phyloP scores from a whole-genome alignment of 1,140 invertebrate genomes.

The Lutraria rhynchaena region DNA sequence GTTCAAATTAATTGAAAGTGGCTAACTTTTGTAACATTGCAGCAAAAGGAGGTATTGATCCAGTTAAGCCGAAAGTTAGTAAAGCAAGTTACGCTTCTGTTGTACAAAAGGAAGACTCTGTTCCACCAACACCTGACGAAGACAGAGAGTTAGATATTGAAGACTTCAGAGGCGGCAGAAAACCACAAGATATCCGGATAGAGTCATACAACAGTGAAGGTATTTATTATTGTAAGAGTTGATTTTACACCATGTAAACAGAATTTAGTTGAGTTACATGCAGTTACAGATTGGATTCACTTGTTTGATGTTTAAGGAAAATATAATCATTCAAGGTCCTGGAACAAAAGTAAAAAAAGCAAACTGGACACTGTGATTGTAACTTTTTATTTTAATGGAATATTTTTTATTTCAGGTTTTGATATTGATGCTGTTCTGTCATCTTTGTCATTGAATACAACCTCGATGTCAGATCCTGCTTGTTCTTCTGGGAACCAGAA shows the following conservation, averaged over 20 bases:
- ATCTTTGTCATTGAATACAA: background rate
- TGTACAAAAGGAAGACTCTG: slow-evolving; percentile 6
- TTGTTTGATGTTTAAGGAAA: background rate
- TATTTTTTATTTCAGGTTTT: slow-evolving; percentile 15
- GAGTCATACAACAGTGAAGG: slow-evolving; percentile 42
- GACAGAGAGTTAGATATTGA: background rate
- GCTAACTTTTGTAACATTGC: background rate
- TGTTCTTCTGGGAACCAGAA: background rate
- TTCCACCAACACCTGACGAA: slow-evolving; percentile 9
- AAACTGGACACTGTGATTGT: background rate
- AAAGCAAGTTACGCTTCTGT: slow-evolving; percentile 46
- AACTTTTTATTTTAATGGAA: background rate
- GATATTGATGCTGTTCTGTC: background rate
- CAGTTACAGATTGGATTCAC: background rate
- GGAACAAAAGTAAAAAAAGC: background rate
- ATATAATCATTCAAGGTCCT: background rate
- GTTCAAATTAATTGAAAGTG: background rate
- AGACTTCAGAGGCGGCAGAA: slow-evolving; percentile 32
- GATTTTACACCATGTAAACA: background rate
- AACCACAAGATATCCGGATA: slow-evolving; percentile 25
- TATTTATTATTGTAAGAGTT: slow-evolving; percentile 1
- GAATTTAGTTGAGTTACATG: background rate
- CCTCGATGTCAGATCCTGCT: background rate
- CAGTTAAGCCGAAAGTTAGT: background rate
- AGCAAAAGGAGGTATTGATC: slow-evolving; percentile 20